A percentile compares a stretch with the other conserved stretches of the same genome.
Evolutionary conservation across 2,888 invertebrate species (phyloP).

Genomic region (Lysandra coridon): DNA sequence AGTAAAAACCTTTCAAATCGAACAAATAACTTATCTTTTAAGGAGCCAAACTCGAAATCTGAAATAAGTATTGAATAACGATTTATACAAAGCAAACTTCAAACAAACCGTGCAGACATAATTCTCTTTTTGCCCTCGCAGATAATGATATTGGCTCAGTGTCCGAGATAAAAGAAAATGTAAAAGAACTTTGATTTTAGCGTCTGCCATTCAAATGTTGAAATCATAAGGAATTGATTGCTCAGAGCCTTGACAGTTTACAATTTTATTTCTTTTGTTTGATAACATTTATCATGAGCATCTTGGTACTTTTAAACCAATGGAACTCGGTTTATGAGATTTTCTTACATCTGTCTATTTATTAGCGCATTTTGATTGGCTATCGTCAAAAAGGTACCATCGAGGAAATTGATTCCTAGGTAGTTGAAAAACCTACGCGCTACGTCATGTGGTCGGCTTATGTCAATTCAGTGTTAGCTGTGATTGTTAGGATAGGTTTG

Average conservation of each 20-base stretch:
- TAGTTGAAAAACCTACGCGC: too few relatives aligned
- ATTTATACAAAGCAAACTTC: conserved; percentile 23
- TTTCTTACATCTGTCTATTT: neutral
- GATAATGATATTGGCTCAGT: conserved; percentile 29
- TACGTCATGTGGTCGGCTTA: too few relatives aligned
- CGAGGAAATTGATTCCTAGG: too few relatives aligned
- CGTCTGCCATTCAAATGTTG: conserved; percentile 27
- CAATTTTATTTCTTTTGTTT: neutral
- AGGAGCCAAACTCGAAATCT: conserved; percentile 11
- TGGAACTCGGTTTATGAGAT: neutral
- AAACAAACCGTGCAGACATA: conserved; percentile 23
- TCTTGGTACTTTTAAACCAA: neutral
- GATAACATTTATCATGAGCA: neutral
- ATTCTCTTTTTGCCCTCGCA: conserved; percentile 6
- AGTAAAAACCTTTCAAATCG: conserved; percentile 4
- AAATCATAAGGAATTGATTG: conserved; percentile 23
- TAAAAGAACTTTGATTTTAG: conserved; percentile 24
- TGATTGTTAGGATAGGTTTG: too few relatives aligned
- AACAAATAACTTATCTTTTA: conserved; percentile 7
- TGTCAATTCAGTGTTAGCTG: too few relatives aligned
- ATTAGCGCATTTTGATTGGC: too few relatives aligned
- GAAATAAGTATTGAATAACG: conserved; percentile 25
- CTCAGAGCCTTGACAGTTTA: conserved; percentile 6
- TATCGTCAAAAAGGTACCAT: too few relatives aligned
- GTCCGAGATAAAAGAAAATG: conserved; percentile 28